A percentile compares a stretch with the other conserved stretches of the same genome.
These are phyloP conservation scores for Pangasius sanitwongsei DNA, from an alignment of 2,797 vertebrate genomes.

Conservation along the genomic window DNA sequence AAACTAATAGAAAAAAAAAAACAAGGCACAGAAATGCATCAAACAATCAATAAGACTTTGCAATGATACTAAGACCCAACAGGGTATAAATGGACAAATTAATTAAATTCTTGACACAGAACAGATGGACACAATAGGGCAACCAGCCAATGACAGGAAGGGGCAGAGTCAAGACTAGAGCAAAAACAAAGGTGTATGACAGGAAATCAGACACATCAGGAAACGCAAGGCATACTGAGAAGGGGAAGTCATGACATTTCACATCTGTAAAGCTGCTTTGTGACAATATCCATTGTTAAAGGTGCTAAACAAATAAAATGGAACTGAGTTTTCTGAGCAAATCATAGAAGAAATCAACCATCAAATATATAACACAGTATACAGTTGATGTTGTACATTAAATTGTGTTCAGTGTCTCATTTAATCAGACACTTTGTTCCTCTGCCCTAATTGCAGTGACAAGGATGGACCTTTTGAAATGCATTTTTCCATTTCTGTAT, in stretches of 20 bases:
- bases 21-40: neutral
- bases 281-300: neutral
- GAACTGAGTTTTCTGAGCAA: neutral
- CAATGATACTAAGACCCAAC: neutral
- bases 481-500: conserved; percentile 3
- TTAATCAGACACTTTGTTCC: neutral
- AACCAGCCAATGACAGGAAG: neutral
- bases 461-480: neutral
- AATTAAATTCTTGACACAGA: neutral
- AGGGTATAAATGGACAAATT: neutral
- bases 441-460: neutral
- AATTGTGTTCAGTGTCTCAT: neutral
- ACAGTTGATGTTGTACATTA: neutral
- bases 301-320: neutral
- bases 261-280: neutral
- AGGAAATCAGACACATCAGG: neutral
- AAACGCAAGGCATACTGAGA: neutral
- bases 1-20: neutral
- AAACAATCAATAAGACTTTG: neutral
- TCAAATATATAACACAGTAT: neutral
- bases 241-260: neutral
- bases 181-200: neutral
- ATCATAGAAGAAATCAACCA: neutral
- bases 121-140: neutral
- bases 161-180: neutral